Conservation (phyloP, 2,113 vertebrate genomes). For the Gavialis gangeticus region DNA sequence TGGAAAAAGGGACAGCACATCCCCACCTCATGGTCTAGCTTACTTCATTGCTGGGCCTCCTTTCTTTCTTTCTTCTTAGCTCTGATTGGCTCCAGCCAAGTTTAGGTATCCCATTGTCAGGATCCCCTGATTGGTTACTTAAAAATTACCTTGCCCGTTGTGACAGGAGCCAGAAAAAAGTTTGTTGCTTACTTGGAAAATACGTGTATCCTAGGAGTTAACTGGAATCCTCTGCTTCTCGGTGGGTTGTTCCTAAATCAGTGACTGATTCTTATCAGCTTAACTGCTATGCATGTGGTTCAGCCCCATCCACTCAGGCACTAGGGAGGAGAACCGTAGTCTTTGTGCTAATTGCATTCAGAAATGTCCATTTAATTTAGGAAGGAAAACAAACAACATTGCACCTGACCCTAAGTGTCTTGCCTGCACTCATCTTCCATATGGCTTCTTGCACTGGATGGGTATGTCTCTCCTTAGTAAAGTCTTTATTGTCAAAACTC, state of each 20-base stretch:
- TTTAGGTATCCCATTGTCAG: neutral
- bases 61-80: neutral
- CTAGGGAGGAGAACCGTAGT: neutral
- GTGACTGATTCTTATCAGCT: neutral
- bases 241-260: neutral
- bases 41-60: neutral
- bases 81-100: accelerated
- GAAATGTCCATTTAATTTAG: neutral
- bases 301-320: neutral
- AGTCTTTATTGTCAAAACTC: neutral
- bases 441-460: neutral
- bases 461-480: neutral
- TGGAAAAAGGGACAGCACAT: neutral
- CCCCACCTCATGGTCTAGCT: neutral
- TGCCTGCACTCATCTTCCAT: accelerated
- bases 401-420: neutral
- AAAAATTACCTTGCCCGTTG: neutral
- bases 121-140: neutral
- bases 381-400: neutral
- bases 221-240: neutral
- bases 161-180: no score
- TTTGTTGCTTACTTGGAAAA: no score
- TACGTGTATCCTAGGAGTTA: neutral
- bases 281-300: neutral
- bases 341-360: neutral